Evolutionary conservation across 92 coral and sea anemone species (phyloP), one percentile per base, ranked within the genome.

Genomic region (Zoanthus solanderi): DNA sequence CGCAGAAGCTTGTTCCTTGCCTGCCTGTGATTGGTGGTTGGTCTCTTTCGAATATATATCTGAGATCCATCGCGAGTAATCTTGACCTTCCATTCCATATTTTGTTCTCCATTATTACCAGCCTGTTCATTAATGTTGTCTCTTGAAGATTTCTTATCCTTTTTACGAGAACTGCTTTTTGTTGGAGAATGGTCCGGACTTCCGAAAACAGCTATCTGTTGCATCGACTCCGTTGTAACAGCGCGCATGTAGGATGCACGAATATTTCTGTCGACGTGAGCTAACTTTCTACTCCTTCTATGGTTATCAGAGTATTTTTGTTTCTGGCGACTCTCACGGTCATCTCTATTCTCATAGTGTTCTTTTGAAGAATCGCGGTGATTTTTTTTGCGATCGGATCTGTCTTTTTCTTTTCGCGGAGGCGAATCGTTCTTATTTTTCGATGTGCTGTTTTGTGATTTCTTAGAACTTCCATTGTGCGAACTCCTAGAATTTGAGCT

Each of bases 51-150:
- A 47, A 97, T 94, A 80, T 93, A 97, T 14, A 95, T 95, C 79
- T 96, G 98, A 82, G 96, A 95, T 15, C 99, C 97, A 87, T 97
- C 98, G 78, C 96, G 96, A 12, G 96, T 95, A 91, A 96, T 94
- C 58, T 96, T 86, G 6, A 94, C 99, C 83, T 92, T 89, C 99
- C 99, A 97, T 73, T 97, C 97, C 71, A 92, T 92, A 75, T 94
- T 93, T 89, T 93, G 95, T 12, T 93, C 88, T 56, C 87, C 91
- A 28, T 86, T 91, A 17, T 92, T 93, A 28, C 72, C 72, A 42
- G 93, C 84, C 31, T 82, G 94, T 73, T 88, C 91, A 60, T 90
- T 89, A 32, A 88, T 78, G 16, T 92, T 90, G 66, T 92, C 93
- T 86, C 83, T 90, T 47, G 96, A 88, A 32, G 90, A 84, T 52